These are phyloP conservation scores for Ochropleura leucogaster DNA, from an alignment of 2,888 invertebrate genomes.

Conservation along the genomic window DNA sequence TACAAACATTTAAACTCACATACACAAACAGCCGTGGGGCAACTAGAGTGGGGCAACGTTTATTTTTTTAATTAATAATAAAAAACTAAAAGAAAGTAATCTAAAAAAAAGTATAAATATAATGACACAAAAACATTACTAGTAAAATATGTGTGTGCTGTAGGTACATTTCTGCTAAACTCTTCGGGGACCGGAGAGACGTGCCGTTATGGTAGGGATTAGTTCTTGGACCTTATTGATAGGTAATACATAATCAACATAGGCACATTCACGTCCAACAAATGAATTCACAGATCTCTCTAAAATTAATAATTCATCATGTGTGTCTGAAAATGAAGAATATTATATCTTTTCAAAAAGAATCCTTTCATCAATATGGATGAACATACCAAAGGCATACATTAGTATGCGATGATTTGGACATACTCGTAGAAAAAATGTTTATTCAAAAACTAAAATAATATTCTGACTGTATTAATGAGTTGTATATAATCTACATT, in stretches of 20 bases:
- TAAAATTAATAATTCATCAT: constrained; percentile 28
- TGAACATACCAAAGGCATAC: constrained; percentile 20
- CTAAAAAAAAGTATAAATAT: too few species aligned
- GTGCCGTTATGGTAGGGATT: background rate
- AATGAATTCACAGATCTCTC: constrained; percentile 5
- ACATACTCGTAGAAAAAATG: constrained; percentile 17
- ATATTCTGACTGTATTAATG: background rate
- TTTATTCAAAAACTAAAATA: constrained; percentile 35
- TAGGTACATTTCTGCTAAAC: background rate
- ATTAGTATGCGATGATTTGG: constrained; percentile 18
- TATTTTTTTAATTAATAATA: too few species aligned
- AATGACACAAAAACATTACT: too few species aligned
- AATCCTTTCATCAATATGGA: constrained; percentile 27
- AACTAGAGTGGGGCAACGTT: too few species aligned
- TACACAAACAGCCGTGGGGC: too few species aligned
- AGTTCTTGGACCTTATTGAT: background rate
- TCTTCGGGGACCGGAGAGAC: background rate
- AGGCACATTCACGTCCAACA: background rate
- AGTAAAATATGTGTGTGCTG: background rate
- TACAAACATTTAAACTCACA: too few species aligned
- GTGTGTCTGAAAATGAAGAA: constrained; percentile 16
- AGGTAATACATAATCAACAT: background rate
- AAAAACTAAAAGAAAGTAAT: too few species aligned
- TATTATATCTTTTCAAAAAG: constrained; percentile 6
- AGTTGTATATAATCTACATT: background rate